Conservation (phyloP, 2,888 invertebrate species). For the Helicoverpa assulta region DNA sequence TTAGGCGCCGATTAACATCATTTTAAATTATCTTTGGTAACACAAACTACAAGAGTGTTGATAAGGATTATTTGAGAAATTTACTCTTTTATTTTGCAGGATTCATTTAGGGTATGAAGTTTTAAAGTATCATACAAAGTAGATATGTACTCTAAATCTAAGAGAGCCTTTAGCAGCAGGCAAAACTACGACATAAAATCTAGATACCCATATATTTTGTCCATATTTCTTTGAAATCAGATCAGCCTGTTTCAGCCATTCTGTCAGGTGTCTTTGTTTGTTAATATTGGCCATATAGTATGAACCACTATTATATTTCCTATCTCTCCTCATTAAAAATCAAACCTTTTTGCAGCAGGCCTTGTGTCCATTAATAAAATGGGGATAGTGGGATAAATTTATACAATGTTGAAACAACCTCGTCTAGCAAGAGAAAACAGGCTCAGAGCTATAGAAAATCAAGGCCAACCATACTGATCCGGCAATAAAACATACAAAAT, state of each 20-base stretch:
- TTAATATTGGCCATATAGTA: not conserved
- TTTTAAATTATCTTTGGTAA: not conserved
- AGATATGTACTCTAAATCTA: no score
- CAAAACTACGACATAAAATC: not conserved
- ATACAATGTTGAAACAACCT: conserved; percentile 26
- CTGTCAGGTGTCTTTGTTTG: no score
- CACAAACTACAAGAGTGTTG: not conserved
- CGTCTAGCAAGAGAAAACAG: conserved; percentile 47
- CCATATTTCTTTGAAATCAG: no score
- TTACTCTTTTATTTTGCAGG: not conserved
- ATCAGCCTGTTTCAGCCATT: no score
- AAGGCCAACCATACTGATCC: conserved; percentile 48
- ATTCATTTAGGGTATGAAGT: not conserved
- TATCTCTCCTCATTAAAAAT: not conserved
- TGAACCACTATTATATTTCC: conserved; percentile 10
- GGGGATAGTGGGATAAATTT: conserved; percentile 46
- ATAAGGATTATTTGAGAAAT: not conserved
- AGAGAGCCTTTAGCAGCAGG: no score
- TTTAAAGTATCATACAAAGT: no score
- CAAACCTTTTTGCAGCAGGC: conserved; percentile 22
- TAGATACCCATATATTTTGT: not conserved
- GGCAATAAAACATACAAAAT: conserved; percentile 54
- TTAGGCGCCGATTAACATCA: conserved; percentile 15
- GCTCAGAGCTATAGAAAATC: conserved; percentile 41
- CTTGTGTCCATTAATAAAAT: conserved; percentile 39